Evolutionary conservation across 2,113 vertebrate species (phyloP).

Genomic region (Dendrocopos noguchii): DNA sequence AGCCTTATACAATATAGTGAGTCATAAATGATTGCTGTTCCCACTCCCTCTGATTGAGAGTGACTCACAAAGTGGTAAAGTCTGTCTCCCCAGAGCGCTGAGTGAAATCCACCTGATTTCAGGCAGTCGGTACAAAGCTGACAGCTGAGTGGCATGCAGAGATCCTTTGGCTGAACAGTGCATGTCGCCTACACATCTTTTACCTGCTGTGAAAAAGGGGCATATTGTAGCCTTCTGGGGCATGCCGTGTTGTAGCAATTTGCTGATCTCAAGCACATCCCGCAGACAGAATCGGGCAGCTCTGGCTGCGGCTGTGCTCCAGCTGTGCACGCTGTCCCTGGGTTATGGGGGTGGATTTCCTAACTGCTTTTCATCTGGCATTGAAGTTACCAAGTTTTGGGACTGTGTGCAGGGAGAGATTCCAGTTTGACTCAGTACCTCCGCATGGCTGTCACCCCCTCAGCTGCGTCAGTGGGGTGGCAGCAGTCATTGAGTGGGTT

Average conservation of each 20-base stretch:
- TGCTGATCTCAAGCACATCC: background rate
- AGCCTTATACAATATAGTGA: slow-evolving; percentile 65
- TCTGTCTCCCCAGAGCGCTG: background rate
- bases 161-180: background rate
- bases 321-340: background rate
- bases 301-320: background rate
- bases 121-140: background rate
- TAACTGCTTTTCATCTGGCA: background rate
- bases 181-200: background rate
- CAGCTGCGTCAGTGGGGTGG: background rate
- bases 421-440: background rate
- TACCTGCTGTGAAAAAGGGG: background rate
- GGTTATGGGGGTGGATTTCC: background rate
- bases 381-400: background rate
- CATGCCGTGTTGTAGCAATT: fast-evolving
- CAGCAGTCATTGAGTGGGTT: background rate
- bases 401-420: background rate
- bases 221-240: fast-evolving
- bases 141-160: background rate
- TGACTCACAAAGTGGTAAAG: slow-evolving; percentile 61
- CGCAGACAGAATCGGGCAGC: fast-evolving
- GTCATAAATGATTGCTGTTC: slow-evolving; percentile 65
- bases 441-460: background rate
- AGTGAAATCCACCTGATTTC: slow-evolving; percentile 41
- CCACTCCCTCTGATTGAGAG: background rate